Evolutionary conservation across 2,113 vertebrate species (phyloP).

Genomic region (Setophaga petechia): DNA sequence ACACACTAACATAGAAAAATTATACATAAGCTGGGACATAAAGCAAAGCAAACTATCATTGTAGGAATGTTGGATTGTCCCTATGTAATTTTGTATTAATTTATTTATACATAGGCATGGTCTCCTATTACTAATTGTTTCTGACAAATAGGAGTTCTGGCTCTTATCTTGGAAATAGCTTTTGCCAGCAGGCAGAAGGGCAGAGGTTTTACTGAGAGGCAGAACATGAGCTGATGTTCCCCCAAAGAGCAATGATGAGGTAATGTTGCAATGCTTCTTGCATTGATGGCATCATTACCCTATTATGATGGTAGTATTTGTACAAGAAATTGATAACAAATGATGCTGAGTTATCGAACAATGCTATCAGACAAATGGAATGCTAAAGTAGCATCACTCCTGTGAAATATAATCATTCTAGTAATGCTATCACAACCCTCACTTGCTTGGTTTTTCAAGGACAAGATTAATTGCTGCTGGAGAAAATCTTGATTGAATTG

Average conservation of each 20-base stretch:
- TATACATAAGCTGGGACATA: not conserved
- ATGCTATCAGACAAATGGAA: not conserved
- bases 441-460: not conserved
- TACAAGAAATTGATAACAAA: not conserved
- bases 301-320: not conserved
- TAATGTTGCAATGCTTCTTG: not conserved
- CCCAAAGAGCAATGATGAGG: not conserved
- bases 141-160: not conserved
- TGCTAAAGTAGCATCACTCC: not conserved
- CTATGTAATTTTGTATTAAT: not conserved
- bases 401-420: not conserved
- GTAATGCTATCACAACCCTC: not conserved
- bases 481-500: not conserved
- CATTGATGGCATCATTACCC: not conserved
- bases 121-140: not conserved
- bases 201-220: not conserved
- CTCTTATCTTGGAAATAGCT: not conserved
- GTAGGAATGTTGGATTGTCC: not conserved
- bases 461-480: not conserved
- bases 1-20: not conserved
- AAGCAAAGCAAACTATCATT: not conserved
- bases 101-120: not conserved
- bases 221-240: not conserved
- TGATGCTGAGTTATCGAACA: not conserved
- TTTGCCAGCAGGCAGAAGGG: not conserved